Evolutionary conservation across 2,113 vertebrate species (phyloP).

Genomic region (Cavia aperea): DNA sequence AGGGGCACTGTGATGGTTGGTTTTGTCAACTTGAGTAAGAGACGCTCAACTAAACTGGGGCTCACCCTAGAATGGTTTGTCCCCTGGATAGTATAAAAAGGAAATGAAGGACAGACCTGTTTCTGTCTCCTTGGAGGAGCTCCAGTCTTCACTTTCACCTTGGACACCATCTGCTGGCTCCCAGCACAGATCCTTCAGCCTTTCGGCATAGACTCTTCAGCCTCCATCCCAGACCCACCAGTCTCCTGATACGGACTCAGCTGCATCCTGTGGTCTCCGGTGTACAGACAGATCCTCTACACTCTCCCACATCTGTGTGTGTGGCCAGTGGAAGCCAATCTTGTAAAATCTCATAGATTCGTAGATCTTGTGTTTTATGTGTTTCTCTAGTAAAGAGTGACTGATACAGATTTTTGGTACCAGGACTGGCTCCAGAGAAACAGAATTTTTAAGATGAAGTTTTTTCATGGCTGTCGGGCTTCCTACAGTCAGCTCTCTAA

Average conservation of each 20-base stretch:
- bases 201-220: neutral
- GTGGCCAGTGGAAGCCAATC: neutral
- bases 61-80: neutral
- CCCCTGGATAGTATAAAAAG: neutral
- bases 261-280: neutral
- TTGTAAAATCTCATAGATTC: neutral
- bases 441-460: neutral
- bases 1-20: neutral
- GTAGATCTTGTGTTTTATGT: neutral
- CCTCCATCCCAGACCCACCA: neutral
- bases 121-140: neutral
- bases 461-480: neutral
- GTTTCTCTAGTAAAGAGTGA: neutral
- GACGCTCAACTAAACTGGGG: neutral
- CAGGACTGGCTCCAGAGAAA: neutral
- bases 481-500: neutral
- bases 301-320: neutral
- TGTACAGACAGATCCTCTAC: neutral
- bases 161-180: neutral
- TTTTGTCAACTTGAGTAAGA: neutral
- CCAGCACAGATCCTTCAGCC: neutral
- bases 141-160: neutral
- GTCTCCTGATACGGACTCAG: neutral
- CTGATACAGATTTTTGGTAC: neutral
- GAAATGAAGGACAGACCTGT: neutral